Conservation (phyloP, 35 echinoderm and acorn worm species). For the Heliocidaris erythrogramma region DNA sequence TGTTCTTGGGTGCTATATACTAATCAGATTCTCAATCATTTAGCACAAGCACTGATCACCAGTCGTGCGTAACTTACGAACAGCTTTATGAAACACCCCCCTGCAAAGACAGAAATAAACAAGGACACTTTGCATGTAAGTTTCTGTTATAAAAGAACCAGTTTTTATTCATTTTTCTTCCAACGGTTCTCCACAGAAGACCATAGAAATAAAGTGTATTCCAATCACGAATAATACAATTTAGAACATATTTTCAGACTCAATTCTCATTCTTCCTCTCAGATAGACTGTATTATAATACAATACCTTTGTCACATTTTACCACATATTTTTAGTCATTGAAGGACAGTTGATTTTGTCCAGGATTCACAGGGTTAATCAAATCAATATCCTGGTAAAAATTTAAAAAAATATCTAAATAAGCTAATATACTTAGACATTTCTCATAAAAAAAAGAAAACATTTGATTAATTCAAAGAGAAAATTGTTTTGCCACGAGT, state of each 20-base stretch:
- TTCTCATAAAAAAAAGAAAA: not conserved
- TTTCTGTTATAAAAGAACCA: conserved; percentile 18
- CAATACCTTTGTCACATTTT: not conserved
- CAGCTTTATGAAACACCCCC: too few species aligned
- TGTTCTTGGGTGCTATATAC: too few species aligned
- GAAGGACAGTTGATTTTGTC: not conserved
- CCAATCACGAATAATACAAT: conserved; percentile 13
- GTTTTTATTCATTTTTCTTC: not conserved
- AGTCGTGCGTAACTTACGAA: too few species aligned
- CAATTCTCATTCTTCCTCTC: not conserved
- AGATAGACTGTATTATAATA: not conserved
- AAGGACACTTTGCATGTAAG: not conserved
- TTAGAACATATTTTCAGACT: conserved; percentile 3
- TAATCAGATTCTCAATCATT: too few species aligned
- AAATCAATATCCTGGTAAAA: not conserved
- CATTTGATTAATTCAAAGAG: not conserved
- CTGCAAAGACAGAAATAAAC: not conserved
- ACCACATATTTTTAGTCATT: not conserved
- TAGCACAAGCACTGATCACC: too few species aligned
- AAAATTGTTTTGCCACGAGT: too few species aligned
- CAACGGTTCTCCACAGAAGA: not conserved
- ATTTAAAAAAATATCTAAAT: not conserved
- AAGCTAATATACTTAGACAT: not conserved
- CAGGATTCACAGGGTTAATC: not conserved
- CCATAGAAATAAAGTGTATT: not conserved